Base-by-base conservation (phyloP, 2,888 invertebrate species). In the Anodontia alba region DNA sequence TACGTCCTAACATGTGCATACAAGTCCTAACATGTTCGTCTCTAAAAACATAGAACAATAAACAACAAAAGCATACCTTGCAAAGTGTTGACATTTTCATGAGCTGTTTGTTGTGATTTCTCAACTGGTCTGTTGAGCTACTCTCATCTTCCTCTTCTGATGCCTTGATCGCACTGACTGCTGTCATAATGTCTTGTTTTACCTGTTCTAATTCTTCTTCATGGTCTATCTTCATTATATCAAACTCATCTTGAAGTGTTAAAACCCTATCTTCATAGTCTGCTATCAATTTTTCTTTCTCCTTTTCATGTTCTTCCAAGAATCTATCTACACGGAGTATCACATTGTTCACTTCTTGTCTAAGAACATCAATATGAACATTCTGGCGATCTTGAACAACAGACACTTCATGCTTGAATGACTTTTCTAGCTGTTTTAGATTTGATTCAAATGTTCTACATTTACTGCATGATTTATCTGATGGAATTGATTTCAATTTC, bases 121-220 rank as follows among this genome's bases (percentile, higher is more conserved):
- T 82, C 46, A 85, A 51, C 51, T 76, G 76, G 67, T 91, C 90
- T 54, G 90, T 87, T 10, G 83, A 81, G 66, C 86, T 87, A 46
- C 90, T 88, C 3, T 83, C 86, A 79, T 91, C 92, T 8, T 89
- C 88, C 46, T 91, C 90, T 71, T 92, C 93, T 71, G 90, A 91
- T 29, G 91, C 92, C 71, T 87, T 87, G 77, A 93, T 92, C 36
- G 93, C 92, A 84, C 91, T 90, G 10, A 93, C 91, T 17, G 92
- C 92, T 38, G 96, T 96, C 84, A 95, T 90, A 42, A 95, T 94
- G 73, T 94, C 94, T 73, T 94, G 92, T 76, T 91, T 88, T 29
- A 91, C 89, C 68, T 92, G 90, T 73, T 94, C 94, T 46, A 93
- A 89, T 76, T 95, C 91, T 17, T 91, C 92, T 7, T 92, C 92